Conservation (phyloP, 2,113 vertebrate genomes). For the Xenopus tropicalis region UCB_Xtro_10.0 CM004449.2:107372501-107373000, state of each 20-base stretch:
- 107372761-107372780: slow-evolving; percentile 10
- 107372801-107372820: neutral
- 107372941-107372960: no score
- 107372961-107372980: no score
- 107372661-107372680: slow-evolving; percentile 59
- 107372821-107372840: neutral
- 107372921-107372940: no score
- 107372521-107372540: slow-evolving; percentile 53
- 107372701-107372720: slow-evolving; percentile 50
- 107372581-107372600: slow-evolving; percentile 52
- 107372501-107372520: slow-evolving; percentile 60
- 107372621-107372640: slow-evolving; percentile 66
- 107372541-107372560: slow-evolving; percentile 44
- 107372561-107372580: slow-evolving; percentile 32
- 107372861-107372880: no score
- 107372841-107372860: neutral
- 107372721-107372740: slow-evolving; percentile 37
- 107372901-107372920: no score
- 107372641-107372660: slow-evolving; percentile 68
- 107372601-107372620: slow-evolving; percentile 67
- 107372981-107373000: no score
- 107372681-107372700: slow-evolving; percentile 43
- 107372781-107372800: neutral
- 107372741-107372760: neutral
- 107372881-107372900: no score